phyloP scores from a whole-genome alignment of 1,140 invertebrate genomes.

The Drosophila truncata region DNA sequence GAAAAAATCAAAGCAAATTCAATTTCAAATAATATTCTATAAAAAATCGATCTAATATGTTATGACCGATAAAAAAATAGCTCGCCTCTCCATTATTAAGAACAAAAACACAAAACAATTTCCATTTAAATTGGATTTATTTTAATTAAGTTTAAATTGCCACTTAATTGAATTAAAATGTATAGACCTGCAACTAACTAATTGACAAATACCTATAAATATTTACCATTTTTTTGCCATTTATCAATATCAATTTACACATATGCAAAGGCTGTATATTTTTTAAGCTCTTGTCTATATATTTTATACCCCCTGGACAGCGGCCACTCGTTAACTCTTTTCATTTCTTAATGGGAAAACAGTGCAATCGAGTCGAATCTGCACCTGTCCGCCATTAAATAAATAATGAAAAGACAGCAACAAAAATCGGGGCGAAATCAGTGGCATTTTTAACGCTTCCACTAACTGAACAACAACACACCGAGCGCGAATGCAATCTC shows the following conservation, averaged over 20 bases:
- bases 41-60: background rate
- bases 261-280: background rate
- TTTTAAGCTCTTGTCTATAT: background rate
- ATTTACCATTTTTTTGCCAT: slow-evolving; percentile 19
- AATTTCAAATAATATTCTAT: background rate
- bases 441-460: slow-evolving; percentile 67
- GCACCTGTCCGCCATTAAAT: slow-evolving; percentile 57
- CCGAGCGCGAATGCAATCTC: slow-evolving; percentile 33
- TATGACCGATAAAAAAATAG: background rate
- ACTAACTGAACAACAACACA: slow-evolving; percentile 36
- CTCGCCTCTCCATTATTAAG: background rate
- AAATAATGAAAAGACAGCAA: slow-evolving; percentile 55
- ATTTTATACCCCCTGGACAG: slow-evolving; percentile 2
- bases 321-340: slow-evolving; percentile 18
- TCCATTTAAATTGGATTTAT: slow-evolving; percentile 24
- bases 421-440: slow-evolving; percentile 49
- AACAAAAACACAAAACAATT: slow-evolving; percentile 11
- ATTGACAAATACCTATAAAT: slow-evolving; percentile 19
- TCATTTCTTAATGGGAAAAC: slow-evolving; percentile 68
- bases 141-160: slow-evolving; percentile 34
- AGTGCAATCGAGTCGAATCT: slow-evolving; percentile 41
- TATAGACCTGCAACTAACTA: slow-evolving; percentile 8
- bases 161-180: slow-evolving; percentile 39
- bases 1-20: no score
- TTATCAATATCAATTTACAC: slow-evolving; percentile 38